Evolutionary conservation across 2,888 invertebrate species (phyloP), one percentile per base, ranked within the genome.

Genomic region (Dynastes grantii): DNA sequence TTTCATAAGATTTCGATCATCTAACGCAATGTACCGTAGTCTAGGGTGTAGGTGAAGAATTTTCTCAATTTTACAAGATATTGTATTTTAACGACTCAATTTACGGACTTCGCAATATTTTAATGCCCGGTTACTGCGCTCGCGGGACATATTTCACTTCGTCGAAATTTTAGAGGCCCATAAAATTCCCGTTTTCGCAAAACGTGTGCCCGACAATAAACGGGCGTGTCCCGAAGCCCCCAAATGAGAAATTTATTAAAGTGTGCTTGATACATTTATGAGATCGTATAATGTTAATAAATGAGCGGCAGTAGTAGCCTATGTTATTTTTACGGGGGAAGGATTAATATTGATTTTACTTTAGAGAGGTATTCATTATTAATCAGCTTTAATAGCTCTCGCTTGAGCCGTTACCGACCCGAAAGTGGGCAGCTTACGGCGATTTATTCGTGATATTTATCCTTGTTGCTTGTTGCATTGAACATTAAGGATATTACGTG

Each of bases 71-170:
- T 71, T 58, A 71, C 55, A 71, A 71, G 71, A 55, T 71, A 71
- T 71, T 71, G 71, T 71, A 71, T 58, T 71, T 71, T 71, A 71
- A 71, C 71, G 71, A 55, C 71, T 71, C 55, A 55, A 37, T 71
- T 71, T 58, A 71, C 55, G 55, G 32, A 55, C 55, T 55, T 71
- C 16, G 71, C 55, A 37, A 71, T 71, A 58, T 71, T 67, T 71
- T 71, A 37, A 71, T 71, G 55, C 37, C 37, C 53, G 32, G 37
- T 71, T 55, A 71, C 71, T 55, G 40, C 13, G 32, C 71, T 55
- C 55, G 55, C 29, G 55, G 71, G 71, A 45, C 53, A 37, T 37
- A 32, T 71, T 71, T 55, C 37, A 58, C 32, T 16, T 55, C 37
- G n/a, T 37, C 55, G 32, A 71, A 22, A 71, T 71, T 71, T 58